phyloP scores from a whole-genome alignment of 1,140 invertebrate genomes.

The Zaprionus ghesquierei region DNA sequence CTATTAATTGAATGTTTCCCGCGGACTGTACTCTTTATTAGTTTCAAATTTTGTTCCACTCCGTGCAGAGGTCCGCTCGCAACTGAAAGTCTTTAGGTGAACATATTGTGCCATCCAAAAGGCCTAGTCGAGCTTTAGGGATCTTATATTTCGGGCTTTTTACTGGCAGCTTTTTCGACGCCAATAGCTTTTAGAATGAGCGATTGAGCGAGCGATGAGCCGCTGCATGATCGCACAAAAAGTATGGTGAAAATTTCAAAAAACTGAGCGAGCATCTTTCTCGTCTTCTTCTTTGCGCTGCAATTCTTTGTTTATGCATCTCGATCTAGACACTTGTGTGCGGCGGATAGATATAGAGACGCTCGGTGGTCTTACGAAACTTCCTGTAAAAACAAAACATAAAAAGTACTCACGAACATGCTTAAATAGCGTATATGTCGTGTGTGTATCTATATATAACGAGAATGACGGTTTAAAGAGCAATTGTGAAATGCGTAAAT shows the following conservation, averaged over 20 bases:
- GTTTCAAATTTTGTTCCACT: conserved; percentile 81
- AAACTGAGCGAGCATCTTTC: conserved; percentile 31
- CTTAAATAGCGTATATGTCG: conserved; percentile 4
- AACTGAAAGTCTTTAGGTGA: conserved; percentile 77
- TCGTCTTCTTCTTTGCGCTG: conserved; percentile 31
- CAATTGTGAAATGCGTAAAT: conserved; percentile 37
- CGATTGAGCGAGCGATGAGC: conserved; percentile 34
- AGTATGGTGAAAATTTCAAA: conserved; percentile 47
- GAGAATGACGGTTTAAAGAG: conserved; percentile 12
- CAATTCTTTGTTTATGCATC: conserved; percentile 76
- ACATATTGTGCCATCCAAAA: conserved; percentile 53
- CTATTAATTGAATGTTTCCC: conserved; percentile 81
- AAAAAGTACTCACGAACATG: conserved; percentile 15
- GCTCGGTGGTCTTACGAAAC: conserved; percentile 65
- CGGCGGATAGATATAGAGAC: conserved; percentile 11
- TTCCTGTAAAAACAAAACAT: conserved; percentile 63
- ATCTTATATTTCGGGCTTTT: conserved; percentile 60
- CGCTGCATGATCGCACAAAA: conserved; percentile 22
- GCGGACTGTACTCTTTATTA: conserved; percentile 78
- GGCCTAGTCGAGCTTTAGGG: conserved; percentile 71
- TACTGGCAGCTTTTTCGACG: conserved; percentile 34
- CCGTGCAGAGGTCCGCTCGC: conserved; percentile 83
- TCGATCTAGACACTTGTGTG: not conserved
- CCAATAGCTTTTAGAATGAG: conserved; percentile 46
- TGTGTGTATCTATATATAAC: conserved; percentile 5